Percentiles rank a stretch among this genome's conserved stretches.
Evolutionary conservation across 2,888 invertebrate genomes (phyloP).

Genomic region (Caenorhabditis virilis): DNA sequence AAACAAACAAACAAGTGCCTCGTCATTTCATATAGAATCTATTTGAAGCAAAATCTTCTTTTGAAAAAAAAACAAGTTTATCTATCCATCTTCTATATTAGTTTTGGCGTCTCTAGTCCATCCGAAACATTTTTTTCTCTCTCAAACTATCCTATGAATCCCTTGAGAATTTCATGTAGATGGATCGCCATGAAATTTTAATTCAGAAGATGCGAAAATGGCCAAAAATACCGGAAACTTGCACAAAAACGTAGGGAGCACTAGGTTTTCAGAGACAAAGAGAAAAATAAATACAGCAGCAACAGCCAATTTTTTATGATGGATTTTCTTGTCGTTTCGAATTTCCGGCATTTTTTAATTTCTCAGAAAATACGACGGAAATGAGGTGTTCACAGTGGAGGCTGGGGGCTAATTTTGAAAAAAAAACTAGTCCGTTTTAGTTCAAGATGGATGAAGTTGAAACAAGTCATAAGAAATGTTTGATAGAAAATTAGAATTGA

Average conservation of each 20-base stretch:
- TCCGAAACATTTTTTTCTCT: neutral
- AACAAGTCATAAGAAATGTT: too few species aligned
- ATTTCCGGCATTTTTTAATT: neutral
- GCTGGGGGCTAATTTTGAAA: too few species aligned
- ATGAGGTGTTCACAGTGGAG: neutral
- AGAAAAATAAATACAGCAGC: neutral
- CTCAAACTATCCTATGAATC: neutral
- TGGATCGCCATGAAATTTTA: too few species aligned
- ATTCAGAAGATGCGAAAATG: too few species aligned
- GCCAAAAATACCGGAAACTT: neutral
- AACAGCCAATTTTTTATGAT: neutral
- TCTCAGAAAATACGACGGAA: neutral
- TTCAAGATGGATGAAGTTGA: too few species aligned
- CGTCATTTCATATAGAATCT: too few species aligned
- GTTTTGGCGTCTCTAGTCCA: constrained; percentile 24
- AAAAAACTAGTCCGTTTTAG: too few species aligned
- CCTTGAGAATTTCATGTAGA: too few species aligned
- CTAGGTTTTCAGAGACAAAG: neutral
- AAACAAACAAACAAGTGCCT: too few species aligned
- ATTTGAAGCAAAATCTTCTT: too few species aligned
- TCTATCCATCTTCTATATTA: constrained; percentile 37
- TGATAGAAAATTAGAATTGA: too few species aligned
- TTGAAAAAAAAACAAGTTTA: constrained; percentile 41
- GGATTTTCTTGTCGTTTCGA: neutral
- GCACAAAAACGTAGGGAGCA: neutral